phyloP scores from a whole-genome alignment of 2,113 vertebrate genomes.

The Saimiri boliviensis region DNA sequence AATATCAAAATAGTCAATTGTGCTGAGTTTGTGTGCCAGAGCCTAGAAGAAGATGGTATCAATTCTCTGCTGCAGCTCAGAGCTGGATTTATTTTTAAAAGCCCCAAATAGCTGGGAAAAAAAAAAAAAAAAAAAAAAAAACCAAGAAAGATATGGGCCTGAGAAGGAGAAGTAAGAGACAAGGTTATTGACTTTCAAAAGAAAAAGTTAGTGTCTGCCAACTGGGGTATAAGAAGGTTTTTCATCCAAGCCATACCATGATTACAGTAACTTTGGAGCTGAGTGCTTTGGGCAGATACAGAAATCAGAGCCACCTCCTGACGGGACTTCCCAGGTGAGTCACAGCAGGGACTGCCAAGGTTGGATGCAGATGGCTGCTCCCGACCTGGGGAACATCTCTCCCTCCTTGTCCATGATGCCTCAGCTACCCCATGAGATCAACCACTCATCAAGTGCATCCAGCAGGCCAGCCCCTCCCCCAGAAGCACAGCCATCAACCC shows the following conservation, averaged over 20 bases:
- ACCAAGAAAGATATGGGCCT: background rate
- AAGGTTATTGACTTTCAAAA: constrained; percentile 28
- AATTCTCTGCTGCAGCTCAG: background rate
- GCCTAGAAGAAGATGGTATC: constrained; percentile 14
- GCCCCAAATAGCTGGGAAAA: constrained; percentile 33
- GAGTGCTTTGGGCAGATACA: background rate
- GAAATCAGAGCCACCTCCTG: background rate
- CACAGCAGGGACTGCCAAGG: background rate
- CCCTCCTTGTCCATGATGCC: background rate
- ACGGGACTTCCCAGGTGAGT: background rate
- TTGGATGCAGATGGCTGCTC: fast-evolving
- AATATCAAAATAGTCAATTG: constrained; percentile 13
- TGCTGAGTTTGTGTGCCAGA: constrained; percentile 18
- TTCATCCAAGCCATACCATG: background rate
- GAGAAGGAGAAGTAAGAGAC: background rate
- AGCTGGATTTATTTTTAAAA: constrained; percentile 50
- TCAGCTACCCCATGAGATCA: background rate
- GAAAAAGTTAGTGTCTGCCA: background rate
- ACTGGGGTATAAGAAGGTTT: background rate
- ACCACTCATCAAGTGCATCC: background rate
- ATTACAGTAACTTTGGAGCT: background rate
- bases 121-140: too few species aligned
- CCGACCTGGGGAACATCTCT: too few species aligned
- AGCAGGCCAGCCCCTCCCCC: background rate
- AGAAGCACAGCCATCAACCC: background rate